phyloP scores from a whole-genome alignment of 2,113 vertebrate species.

The Piprites chloris region DNA sequence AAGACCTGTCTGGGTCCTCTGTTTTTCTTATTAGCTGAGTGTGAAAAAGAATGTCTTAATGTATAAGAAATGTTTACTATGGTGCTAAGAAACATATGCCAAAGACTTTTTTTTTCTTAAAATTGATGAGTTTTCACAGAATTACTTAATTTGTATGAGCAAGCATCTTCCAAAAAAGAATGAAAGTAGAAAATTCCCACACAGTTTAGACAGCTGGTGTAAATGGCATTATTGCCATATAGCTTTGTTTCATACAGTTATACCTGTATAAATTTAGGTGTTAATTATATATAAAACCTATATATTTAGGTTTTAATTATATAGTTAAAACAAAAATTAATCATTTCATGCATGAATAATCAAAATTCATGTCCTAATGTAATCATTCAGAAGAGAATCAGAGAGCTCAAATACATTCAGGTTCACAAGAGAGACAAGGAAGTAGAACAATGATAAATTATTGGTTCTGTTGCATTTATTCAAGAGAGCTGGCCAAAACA shows the following conservation, averaged over 20 bases:
- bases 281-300: too few relatives aligned
- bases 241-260: background rate
- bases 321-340: conserved; percentile 47
- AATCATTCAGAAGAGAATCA: background rate
- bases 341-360: conserved; percentile 35
- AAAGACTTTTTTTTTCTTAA: background rate
- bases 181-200: background rate
- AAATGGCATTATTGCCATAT: background rate
- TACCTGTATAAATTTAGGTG: background rate
- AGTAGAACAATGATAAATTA: conserved; percentile 7
- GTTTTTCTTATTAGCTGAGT: background rate
- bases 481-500: background rate
- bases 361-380: background rate
- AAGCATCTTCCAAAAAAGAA: background rate
- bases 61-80: background rate
- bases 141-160: background rate
- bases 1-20: background rate
- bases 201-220: background rate
- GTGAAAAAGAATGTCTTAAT: background rate
- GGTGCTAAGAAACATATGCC: background rate
- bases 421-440: background rate
- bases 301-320: background rate
- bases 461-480: background rate
- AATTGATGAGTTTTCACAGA: background rate
- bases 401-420: background rate